Percentiles rank a stretch among this genome's conserved stretches.
Evolutionary conservation across 1,140 invertebrate genomes (phyloP).

Genomic region (Hydropsyche tenuis): DNA sequence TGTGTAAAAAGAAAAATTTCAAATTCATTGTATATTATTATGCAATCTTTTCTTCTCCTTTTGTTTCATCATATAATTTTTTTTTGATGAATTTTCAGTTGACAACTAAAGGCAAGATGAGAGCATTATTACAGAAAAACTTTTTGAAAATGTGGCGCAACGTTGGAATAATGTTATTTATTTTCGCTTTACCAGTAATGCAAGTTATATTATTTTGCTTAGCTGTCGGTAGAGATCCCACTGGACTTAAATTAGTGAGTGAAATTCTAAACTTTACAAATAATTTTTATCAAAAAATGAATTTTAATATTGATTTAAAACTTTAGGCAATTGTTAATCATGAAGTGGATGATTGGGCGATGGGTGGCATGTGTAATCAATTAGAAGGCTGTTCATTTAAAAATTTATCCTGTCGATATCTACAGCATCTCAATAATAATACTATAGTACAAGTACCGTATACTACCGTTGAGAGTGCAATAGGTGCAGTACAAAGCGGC

Average conservation of each 20-base stretch:
- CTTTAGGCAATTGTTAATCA: slow-evolving; percentile 80
- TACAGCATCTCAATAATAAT: slow-evolving; percentile 70
- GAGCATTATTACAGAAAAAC: slow-evolving; percentile 90
- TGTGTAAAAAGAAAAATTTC: too few relatives aligned
- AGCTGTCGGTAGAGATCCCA: slow-evolving; percentile 90
- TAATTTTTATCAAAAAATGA: background rate
- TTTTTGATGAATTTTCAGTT: slow-evolving; percentile 53
- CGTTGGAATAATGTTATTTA: slow-evolving; percentile 89
- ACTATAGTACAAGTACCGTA: slow-evolving; percentile 77
- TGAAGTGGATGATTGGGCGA: slow-evolving; percentile 71
- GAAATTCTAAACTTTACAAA: slow-evolving; percentile 4
- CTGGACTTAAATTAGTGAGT: slow-evolving; percentile 73
- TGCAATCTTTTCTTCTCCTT: too few relatives aligned
- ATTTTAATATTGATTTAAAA: slow-evolving; percentile 20
- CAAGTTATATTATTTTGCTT: slow-evolving; percentile 96
- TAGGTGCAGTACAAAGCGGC: slow-evolving; percentile 74
- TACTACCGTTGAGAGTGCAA: slow-evolving; percentile 69
- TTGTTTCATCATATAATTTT: background rate
- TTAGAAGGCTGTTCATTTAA: slow-evolving; percentile 71
- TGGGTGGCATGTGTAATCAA: slow-evolving; percentile 59
- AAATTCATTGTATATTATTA: too few relatives aligned
- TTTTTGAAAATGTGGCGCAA: slow-evolving; percentile 92
- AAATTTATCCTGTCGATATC: slow-evolving; percentile 77
- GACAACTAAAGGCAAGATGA: slow-evolving; percentile 73
- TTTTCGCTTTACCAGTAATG: slow-evolving; percentile 89